Evolutionary conservation across 2,797 vertebrate genomes (phyloP).

Genomic region (Enteromius viviparus): DNA sequence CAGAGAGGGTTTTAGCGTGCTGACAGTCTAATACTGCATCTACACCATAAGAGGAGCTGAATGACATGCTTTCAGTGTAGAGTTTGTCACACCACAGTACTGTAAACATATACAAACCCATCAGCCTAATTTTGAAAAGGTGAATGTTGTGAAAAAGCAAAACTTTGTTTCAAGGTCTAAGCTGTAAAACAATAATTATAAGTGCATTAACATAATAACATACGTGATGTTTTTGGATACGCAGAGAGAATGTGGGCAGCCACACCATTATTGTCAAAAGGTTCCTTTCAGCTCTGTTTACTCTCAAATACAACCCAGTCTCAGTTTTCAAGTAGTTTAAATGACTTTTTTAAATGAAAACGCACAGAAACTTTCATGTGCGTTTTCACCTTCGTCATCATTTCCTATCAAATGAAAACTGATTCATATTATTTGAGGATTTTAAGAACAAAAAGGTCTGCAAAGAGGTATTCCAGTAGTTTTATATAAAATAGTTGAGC

Average conservation of each 20-base stretch:
- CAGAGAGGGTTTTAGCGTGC: slow-evolving; percentile 7
- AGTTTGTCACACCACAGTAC: not conserved
- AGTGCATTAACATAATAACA: not conserved
- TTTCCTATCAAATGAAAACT: not conserved
- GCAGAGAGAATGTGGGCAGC: too few relatives aligned
- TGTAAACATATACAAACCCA: not conserved
- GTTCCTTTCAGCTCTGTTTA: too few relatives aligned
- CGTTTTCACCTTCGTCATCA: too few relatives aligned
- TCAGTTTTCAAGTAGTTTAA: too few relatives aligned
- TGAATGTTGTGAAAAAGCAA: not conserved
- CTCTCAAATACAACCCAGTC: too few relatives aligned
- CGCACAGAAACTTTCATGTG: too few relatives aligned
- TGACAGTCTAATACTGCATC: not conserved
- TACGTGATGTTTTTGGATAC: too few relatives aligned
- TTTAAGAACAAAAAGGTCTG: not conserved
- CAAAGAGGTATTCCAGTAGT: not conserved
- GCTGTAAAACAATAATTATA: not conserved
- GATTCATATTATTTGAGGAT: not conserved
- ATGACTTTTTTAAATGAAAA: too few relatives aligned
- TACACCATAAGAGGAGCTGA: not conserved
- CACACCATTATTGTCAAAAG: too few relatives aligned
- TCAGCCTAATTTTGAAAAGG: not conserved
- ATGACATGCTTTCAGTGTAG: not conserved
- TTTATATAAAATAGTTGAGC: not conserved
- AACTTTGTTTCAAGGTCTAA: not conserved